Conservation (phyloP, 2,888 invertebrate species). For the Sarcophaga carnaria region DNA sequence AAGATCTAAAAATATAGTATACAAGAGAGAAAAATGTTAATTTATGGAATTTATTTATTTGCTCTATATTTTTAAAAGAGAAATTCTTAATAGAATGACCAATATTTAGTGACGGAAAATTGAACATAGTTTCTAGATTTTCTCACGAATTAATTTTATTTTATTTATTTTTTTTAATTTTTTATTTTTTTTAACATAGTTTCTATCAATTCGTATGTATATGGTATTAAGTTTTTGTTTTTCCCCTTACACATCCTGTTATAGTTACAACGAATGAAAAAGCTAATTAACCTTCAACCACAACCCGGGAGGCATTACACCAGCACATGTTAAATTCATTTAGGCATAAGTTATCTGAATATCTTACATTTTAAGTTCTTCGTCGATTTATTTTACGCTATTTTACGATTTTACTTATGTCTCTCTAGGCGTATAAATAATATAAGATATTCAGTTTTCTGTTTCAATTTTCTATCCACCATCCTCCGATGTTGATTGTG, state of each 20-base stretch:
- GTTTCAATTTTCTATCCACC: not conserved
- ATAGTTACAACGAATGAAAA: constrained; percentile 38
- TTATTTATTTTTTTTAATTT: constrained; percentile 26
- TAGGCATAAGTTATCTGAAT: constrained; percentile 1
- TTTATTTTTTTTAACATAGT: constrained; percentile 39
- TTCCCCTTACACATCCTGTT: not conserved
- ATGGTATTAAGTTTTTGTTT: not conserved
- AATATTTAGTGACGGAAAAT: too few relatives aligned
- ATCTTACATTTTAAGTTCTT: not conserved
- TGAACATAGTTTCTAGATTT: too few relatives aligned
- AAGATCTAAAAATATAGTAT: constrained; percentile 87
- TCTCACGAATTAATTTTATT: constrained; percentile 31
- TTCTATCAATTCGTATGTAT: constrained; percentile 38
- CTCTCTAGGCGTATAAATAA: constrained; percentile 8
- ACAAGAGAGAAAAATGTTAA: not conserved
- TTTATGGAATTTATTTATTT: not conserved
- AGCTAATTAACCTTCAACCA: constrained; percentile 52
- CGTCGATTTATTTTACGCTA: not conserved
- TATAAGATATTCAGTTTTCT: not conserved
- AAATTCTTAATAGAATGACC: too few relatives aligned
- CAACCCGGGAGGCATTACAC: not conserved
- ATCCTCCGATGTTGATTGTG: constrained; percentile 49
- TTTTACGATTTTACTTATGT: constrained; percentile 9
- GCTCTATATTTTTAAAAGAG: too few relatives aligned
- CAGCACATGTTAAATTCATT: not conserved